Evolutionary conservation across 2,797 vertebrate species (phyloP), one percentile per base, ranked within the genome.

Genomic region (Petrocephalus schoutedeni): DNA sequence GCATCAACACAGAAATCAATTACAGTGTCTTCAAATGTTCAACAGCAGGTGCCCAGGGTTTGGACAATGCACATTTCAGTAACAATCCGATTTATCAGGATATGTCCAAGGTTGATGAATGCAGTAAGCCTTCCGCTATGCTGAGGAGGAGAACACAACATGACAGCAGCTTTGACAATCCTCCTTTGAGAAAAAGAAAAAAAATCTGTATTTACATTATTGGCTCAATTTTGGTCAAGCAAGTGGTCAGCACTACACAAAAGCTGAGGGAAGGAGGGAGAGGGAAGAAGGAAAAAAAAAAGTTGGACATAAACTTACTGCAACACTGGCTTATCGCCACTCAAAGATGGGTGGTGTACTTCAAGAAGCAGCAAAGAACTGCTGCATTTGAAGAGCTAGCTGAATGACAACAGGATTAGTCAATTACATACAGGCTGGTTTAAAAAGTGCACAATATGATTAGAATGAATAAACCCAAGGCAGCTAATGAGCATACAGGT

Each of bases 1-100:
- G 94, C 94, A 94, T 94, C 82, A 93, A 94, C 94, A 95, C 87
- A 93, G 23, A 67, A 85, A 89, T 93, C 87, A 92, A 93, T 77
- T 85, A 87, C 89, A 89, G 77, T 59, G 64, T 80, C 45, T 83
- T 83, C 87, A 64, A 49, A 59, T 85, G 61, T 86, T 77, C 53
- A 59, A 67, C 57, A 89, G 87, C 57, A 71, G 67, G 89, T 57
- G 21, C 41, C 83, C 57, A 16, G 28, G 53, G 74, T 45, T 71
- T 56, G 71, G 56, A 83, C 56, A 19, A 7, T 85, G 54, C 10
- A 32, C 59, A 71, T 58, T 36, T 84, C 61, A 54, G 59, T 56
- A 64, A 51, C 45, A 84, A 61, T 58, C 86, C 23, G 82, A 16
- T 57, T 49, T 56, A 57, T 51, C 7, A n/a, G 41, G 58, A 64